Conservation (phyloP, 2,113 vertebrate species). For the Marmota monax region DNA sequence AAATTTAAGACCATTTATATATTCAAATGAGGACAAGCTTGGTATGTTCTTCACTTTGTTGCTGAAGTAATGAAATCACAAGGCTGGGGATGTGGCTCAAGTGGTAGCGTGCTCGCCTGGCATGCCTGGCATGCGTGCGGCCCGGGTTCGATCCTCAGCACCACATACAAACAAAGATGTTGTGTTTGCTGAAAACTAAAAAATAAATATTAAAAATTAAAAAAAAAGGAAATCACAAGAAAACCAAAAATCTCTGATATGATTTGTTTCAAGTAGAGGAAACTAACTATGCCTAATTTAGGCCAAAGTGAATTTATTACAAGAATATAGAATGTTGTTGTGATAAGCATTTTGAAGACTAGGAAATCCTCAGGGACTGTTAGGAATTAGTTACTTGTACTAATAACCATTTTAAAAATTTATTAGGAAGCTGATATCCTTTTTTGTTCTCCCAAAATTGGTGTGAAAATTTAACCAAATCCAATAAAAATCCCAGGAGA, state of each 20-base stretch:
- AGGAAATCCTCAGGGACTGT: not conserved
- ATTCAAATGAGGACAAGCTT: not conserved
- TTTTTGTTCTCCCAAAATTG: not conserved
- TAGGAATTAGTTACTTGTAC: not conserved
- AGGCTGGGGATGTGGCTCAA: too few species aligned
- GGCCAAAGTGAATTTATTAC: not conserved
- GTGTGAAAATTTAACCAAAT: too few species aligned
- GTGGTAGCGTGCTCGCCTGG: too few species aligned
- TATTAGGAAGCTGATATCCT: not conserved
- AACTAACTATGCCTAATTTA: not conserved
- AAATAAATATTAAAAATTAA: too few species aligned
- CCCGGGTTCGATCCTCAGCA: too few species aligned
- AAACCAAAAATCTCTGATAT: not conserved
- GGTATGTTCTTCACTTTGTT: constrained; percentile 70
- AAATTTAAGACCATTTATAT: constrained; percentile 81
- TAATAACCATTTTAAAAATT: not conserved
- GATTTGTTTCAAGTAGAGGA: constrained; percentile 34
- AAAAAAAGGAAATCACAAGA: constrained; percentile 1
- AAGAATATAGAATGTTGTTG: not conserved
- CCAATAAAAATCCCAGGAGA: too few species aligned
- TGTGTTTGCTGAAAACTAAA: too few species aligned
- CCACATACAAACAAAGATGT: too few species aligned
- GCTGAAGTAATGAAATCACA: constrained; percentile 24
- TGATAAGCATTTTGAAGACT: not conserved
- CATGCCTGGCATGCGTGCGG: too few species aligned